Evolutionary conservation across 2,888 invertebrate genomes (phyloP).

Genomic region (Malachius bipustulatus): DNA sequence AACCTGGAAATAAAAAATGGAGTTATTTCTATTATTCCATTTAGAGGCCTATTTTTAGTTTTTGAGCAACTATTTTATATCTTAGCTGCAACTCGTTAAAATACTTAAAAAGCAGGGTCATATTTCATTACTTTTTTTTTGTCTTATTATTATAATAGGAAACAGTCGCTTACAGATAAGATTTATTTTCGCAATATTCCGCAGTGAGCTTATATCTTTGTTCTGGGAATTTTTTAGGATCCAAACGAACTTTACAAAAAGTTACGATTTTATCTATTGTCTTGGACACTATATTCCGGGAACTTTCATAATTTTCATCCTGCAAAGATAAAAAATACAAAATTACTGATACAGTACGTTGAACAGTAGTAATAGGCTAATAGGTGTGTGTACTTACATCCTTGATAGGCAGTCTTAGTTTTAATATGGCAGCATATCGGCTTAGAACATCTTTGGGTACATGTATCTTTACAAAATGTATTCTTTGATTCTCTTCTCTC

Average conservation of each 20-base stretch:
- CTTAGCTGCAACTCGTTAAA: too few species aligned
- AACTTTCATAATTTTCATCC: background rate
- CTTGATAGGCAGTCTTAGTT: conserved; percentile 66
- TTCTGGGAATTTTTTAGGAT: conserved; percentile 48
- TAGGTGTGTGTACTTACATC: conserved; percentile 44
- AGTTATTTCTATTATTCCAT: background rate
- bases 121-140: too few species aligned
- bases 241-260: conserved; percentile 43
- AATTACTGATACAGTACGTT: conserved; percentile 2
- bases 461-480: conserved; percentile 61
- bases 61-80: too few species aligned
- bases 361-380: conserved; percentile 4
- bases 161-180: conserved; percentile 50
- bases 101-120: too few species aligned
- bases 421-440: conserved; percentile 64
- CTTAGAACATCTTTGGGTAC: conserved; percentile 58
- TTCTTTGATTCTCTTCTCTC: conserved; percentile 47
- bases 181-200: conserved; percentile 57
- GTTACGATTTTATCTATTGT: conserved; percentile 37
- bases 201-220: conserved; percentile 52
- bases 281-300: conserved; percentile 21
- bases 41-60: too few species aligned
- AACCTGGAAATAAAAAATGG: conserved; percentile 39
- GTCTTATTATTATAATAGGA: background rate
- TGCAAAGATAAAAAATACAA: conserved; percentile 8